Percentiles rank a stretch among this genome's conserved stretches.
phyloP scores from a whole-genome alignment of 2,113 vertebrate genomes.

The Corythoichthys haematopterus region DNA sequence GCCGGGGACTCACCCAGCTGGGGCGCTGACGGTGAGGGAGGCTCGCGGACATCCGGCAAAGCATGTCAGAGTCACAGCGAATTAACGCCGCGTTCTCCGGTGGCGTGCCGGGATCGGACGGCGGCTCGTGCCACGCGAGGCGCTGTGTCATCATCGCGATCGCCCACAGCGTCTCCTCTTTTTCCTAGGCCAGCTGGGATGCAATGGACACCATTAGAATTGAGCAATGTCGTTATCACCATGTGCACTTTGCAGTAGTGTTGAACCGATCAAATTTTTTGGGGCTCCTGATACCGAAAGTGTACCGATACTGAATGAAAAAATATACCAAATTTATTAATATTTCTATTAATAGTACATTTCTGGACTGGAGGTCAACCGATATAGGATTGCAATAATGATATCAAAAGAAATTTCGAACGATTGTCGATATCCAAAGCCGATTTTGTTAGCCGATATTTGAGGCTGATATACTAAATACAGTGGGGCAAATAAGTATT shows the following conservation, averaged over 20 bases:
- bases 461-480: too few species aligned
- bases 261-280: too few species aligned
- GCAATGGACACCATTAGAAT: neutral
- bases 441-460: too few species aligned
- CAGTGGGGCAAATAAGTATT: too few species aligned
- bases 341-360: too few species aligned
- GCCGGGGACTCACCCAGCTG: conserved; percentile 18
- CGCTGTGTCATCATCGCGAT: conserved; percentile 23
- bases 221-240: neutral
- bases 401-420: too few species aligned
- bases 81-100: conserved; percentile 38
- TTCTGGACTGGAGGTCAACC: too few species aligned
- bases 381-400: too few species aligned
- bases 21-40: conserved; percentile 2
- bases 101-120: conserved; percentile 28
- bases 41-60: conserved; percentile 24
- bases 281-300: too few species aligned
- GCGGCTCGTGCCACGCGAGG: conserved; percentile 15
- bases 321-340: too few species aligned
- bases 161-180: neutral
- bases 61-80: conserved; percentile 40
- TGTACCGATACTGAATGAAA: too few species aligned
- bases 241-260: neutral
- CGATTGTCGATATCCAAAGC: too few species aligned
- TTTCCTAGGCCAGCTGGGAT: neutral